phyloP scores from a whole-genome alignment of 2,113 vertebrate species.

The Tachuris rubrigastra region DNA sequence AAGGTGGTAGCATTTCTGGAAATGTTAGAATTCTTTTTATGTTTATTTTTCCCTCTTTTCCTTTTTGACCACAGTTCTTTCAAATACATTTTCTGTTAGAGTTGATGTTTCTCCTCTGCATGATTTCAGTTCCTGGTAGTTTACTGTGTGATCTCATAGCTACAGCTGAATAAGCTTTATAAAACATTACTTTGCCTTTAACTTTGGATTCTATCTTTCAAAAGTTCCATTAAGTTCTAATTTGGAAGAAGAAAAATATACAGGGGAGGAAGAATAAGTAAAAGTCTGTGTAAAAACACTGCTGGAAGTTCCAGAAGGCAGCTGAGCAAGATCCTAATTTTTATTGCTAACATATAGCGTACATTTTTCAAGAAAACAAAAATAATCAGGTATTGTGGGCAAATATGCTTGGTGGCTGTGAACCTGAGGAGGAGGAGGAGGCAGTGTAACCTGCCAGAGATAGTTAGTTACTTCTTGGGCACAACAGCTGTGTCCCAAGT shows the following conservation, averaged over 20 bases:
- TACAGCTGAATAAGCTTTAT: conserved; percentile 39
- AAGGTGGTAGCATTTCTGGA: neutral
- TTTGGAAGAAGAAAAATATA: neutral
- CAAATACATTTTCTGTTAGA: neutral
- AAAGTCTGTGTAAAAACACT: neutral
- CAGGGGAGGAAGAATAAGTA: neutral
- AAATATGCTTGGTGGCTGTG: neutral
- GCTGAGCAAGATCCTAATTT: neutral
- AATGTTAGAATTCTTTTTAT: neutral
- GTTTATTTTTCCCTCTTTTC: neutral
- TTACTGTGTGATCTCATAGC: conserved; percentile 13
- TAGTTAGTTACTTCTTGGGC: neutral
- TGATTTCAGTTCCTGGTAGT: conserved; percentile 34
- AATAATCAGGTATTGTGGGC: neutral
- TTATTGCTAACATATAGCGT: neutral
- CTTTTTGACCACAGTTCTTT: neutral
- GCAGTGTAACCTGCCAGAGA: neutral
- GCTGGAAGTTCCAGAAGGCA: conserved; percentile 3
- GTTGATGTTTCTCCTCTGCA: neutral
- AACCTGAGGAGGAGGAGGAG: neutral
- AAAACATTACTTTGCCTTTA: neutral
- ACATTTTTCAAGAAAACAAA: neutral
- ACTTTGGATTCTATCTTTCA: conserved; percentile 1
- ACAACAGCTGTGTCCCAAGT: neutral
- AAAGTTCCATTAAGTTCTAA: conserved; percentile 12